Conservation (phyloP, 2,797 vertebrate species). For the Coregonus suidteri region DNA sequence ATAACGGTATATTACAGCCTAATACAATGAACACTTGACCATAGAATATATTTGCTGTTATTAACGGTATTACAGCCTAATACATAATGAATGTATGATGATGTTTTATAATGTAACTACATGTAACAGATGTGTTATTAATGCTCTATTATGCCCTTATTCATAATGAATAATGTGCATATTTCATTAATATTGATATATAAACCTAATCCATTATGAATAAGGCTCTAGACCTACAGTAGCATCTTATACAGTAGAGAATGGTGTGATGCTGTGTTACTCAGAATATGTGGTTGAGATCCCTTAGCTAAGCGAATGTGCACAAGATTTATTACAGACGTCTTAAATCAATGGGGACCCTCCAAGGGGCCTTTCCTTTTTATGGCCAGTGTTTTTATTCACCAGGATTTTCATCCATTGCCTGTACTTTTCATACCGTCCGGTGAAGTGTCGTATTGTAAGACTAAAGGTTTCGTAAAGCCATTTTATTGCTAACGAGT, state of each 20-base stretch:
- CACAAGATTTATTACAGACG: slow-evolving; percentile 71
- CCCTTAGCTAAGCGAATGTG: slow-evolving; percentile 53
- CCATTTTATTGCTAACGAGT: too few relatives aligned
- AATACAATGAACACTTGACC: too few relatives aligned
- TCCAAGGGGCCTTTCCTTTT: slow-evolving; percentile 55
- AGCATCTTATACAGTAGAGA: background rate
- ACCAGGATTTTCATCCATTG: slow-evolving; percentile 46
- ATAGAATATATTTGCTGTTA: background rate
- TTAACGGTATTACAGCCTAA: background rate
- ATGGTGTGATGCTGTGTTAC: slow-evolving; percentile 57
- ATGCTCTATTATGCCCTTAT: background rate
- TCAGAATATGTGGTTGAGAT: slow-evolving; percentile 44
- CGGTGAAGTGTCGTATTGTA: background rate
- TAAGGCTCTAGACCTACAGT: background rate
- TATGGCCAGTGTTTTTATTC: slow-evolving; percentile 66
- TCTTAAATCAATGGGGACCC: slow-evolving; percentile 67
- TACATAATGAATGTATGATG: background rate
- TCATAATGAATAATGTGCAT: background rate
- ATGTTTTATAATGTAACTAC: background rate
- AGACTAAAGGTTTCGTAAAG: background rate
- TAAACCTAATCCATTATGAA: background rate
- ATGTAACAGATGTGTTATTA: background rate
- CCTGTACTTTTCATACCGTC: slow-evolving; percentile 50
- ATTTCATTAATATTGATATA: background rate
- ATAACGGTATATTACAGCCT: background rate